Conservation (phyloP, 2,888 invertebrate species). For the Phoenoteleia sp. region DNA sequence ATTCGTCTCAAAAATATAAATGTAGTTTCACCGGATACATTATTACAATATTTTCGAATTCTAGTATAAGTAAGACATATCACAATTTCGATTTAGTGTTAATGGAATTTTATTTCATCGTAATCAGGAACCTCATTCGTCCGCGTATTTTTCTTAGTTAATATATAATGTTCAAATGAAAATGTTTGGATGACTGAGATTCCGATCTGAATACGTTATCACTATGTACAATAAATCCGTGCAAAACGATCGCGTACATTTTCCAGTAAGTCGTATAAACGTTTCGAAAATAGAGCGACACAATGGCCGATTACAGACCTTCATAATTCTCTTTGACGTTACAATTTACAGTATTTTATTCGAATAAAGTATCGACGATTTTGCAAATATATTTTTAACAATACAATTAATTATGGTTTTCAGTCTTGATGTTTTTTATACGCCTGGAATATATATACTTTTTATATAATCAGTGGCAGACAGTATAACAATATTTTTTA, state of each 20-base stretch:
- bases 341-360: conserved; percentile 2
- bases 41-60: too few relatives aligned
- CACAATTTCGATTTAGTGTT: neutral
- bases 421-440: conserved; percentile 3
- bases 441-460: too few relatives aligned
- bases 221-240: conserved; percentile 32
- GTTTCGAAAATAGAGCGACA: neutral
- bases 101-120: too few relatives aligned
- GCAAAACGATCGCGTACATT: neutral
- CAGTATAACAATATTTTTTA: too few relatives aligned
- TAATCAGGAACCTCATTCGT: neutral
- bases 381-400: conserved; percentile 15
- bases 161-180: neutral
- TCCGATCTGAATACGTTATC: neutral
- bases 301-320: neutral
- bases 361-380: neutral
- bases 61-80: conserved; percentile 21
- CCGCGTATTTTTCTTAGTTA: neutral
- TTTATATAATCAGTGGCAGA: too few relatives aligned
- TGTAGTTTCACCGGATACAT: too few relatives aligned
- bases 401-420: conserved; percentile 4
- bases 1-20: conserved; percentile 27
- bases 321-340: neutral
- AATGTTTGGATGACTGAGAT: neutral
- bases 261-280: neutral